Percentiles rank a stretch among this genome's conserved stretches.
Conservation (phyloP, 2,888 invertebrate species). For the Lepidochrysops patricia region DNA sequence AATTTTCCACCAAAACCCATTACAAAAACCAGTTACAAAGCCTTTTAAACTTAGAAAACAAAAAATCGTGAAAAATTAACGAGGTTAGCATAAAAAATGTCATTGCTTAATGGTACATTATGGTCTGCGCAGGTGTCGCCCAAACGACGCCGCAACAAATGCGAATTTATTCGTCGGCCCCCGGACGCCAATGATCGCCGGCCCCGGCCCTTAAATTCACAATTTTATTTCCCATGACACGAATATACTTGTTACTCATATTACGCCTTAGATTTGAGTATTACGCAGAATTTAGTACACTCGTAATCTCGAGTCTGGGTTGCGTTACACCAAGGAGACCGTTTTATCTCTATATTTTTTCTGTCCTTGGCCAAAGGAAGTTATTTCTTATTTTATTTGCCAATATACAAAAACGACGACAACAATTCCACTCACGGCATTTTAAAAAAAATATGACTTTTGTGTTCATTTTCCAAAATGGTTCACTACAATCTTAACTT, state of each 20-base stretch:
- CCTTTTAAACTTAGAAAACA: slow-evolving; percentile 10
- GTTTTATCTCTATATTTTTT: too few species aligned
- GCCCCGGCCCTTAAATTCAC: slow-evolving; percentile 68
- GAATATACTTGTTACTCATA: slow-evolving; percentile 46
- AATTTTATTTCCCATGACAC: slow-evolving; percentile 66
- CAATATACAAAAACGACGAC: too few species aligned
- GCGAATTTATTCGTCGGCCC: slow-evolving; percentile 63
- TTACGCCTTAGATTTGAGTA: background rate
- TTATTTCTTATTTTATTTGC: too few species aligned
- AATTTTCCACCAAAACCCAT: background rate
- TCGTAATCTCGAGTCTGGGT: slow-evolving; percentile 24
- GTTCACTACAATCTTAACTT: too few species aligned
- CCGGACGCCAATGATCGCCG: slow-evolving; percentile 64
- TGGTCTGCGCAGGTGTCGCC: slow-evolving; percentile 53
- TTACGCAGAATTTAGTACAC: slow-evolving; percentile 31
- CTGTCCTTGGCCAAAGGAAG: too few species aligned
- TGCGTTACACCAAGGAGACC: background rate
- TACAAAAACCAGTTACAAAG: background rate
- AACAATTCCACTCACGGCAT: too few species aligned
- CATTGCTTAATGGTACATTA: slow-evolving; percentile 45
- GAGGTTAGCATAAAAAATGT: slow-evolving; percentile 15
- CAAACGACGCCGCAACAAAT: slow-evolving; percentile 58
- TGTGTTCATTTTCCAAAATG: too few species aligned
- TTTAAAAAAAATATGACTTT: too few species aligned
- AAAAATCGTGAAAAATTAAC: slow-evolving; percentile 16